Base-by-base conservation (phyloP, 2,797 vertebrate genomes). In the Pyrocephalus nanus region DNA sequence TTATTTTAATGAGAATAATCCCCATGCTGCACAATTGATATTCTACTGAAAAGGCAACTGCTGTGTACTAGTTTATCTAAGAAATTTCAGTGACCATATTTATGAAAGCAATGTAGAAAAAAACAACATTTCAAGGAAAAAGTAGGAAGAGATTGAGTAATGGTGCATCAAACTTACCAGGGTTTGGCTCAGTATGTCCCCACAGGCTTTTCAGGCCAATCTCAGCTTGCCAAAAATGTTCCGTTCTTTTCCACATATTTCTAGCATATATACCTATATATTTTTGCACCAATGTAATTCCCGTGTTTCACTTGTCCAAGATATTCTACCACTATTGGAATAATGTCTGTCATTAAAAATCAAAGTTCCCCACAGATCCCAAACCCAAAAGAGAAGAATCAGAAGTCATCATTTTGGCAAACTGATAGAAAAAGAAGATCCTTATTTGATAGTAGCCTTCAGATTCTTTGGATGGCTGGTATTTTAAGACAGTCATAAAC, bases 401-500 rank as follows among this genome's bases (percentile, higher is more conserved):
- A 25, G 11, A 16, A 38, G 6, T n/a, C 43, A 70, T 13, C 17
- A 21, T 45, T 78, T 88, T 29, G 88, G 64, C 14, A 91, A 88
- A 53, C 6, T 6, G 11, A 25, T 27, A 55, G 51, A 48, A 94
- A 90, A 75, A 65, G 42, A 78, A 69, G 15, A 78, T 29, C 40
- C 47, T 26, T 85, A 69, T 75, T 90, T 72, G 79, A 57, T 7
- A 45, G 62, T 16, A 84, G 48, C 15, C 9, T 91, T 83, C 50
- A 62, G 75, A 65, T 61, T 47, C 12, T 92, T 82, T 91, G 23
- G 1, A 42, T 42, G 61, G 34, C n/a, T 95, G 51, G 25, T 76
- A 53, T 88, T 95, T 91, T 90, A 96, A 92, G 42, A 53, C 51
- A 75, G 69, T 58, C 89, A 90, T 91, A 95, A 95, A 88, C 91